phyloP scores from a whole-genome alignment of 1,140 invertebrate genomes.

The Trissolcus basalis region DNA sequence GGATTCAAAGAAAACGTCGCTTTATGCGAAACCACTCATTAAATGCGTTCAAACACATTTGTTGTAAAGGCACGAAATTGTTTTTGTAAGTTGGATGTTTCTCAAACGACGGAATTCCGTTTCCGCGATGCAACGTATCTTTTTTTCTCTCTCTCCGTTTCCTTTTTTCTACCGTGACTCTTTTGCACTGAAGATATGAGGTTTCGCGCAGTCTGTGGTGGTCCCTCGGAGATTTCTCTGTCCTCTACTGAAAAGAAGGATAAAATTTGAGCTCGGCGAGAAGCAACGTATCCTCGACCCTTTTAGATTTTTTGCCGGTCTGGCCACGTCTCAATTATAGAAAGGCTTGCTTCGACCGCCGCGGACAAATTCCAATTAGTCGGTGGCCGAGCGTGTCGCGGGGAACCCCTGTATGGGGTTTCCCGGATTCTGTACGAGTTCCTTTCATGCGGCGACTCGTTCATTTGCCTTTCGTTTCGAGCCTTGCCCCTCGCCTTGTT shows the following conservation, averaged over 20 bases:
- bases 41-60: constrained; percentile 42
- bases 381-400: constrained; percentile 72
- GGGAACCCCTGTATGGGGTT: constrained; percentile 73
- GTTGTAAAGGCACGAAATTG: constrained; percentile 33
- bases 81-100: constrained; percentile 46
- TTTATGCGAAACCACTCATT: constrained; percentile 35
- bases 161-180: constrained; percentile 30
- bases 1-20: constrained; percentile 34
- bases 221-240: constrained; percentile 47
- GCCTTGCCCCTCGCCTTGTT: constrained; percentile 48
- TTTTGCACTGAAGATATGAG: constrained; percentile 50
- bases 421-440: constrained; percentile 77
- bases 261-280: constrained; percentile 64
- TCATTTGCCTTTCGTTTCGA: constrained; percentile 75
- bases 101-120: constrained; percentile 45
- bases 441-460: constrained; percentile 75
- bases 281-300: constrained; percentile 64
- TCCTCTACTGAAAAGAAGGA: constrained; percentile 50
- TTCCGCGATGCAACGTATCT: constrained; percentile 37
- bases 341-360: constrained; percentile 76
- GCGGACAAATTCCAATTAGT: constrained; percentile 77
- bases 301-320: constrained; percentile 66
- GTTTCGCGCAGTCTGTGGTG: constrained; percentile 35
- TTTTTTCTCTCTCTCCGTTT: constrained; percentile 1
- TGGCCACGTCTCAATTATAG: constrained; percentile 76